A percentile compares a stretch with the other conserved stretches of the same genome.
Conservation (phyloP, 1,140 invertebrate genomes). For the Neodiprion fabricii region DNA sequence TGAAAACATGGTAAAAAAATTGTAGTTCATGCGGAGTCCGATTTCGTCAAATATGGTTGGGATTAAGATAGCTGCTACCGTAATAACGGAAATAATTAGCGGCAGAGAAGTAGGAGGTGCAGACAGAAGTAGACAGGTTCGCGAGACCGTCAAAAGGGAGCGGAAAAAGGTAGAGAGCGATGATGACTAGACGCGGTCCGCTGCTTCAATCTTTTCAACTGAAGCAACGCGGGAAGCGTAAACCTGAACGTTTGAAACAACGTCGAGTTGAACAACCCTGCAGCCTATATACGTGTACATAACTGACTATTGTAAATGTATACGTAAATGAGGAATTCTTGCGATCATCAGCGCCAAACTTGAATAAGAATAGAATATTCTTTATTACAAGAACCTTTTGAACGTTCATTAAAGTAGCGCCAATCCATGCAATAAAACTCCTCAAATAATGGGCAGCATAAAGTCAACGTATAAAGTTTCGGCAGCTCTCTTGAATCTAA, state of each 20-base stretch:
- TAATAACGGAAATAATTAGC: not conserved
- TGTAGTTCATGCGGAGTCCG: not conserved
- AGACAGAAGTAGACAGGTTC: not conserved
- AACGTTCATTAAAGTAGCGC: no score
- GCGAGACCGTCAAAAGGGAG: not conserved
- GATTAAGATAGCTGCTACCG: not conserved
- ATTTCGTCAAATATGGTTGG: not conserved
- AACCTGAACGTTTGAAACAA: conserved; percentile 2
- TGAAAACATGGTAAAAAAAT: no score
- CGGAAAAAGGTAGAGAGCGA: not conserved
- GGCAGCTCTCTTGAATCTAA: no score
- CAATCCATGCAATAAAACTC: no score
- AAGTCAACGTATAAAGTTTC: no score
- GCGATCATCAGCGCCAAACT: no score
- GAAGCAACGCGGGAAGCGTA: not conserved
- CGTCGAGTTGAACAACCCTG: conserved; percentile 6
- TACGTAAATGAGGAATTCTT: not conserved
- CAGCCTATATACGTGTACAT: not conserved
- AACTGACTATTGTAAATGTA: not conserved
- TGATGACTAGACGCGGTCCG: conserved; percentile 6
- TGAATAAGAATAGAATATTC: no score
- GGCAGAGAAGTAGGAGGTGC: not conserved
- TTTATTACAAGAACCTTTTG: no score
- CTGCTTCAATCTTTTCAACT: not conserved
- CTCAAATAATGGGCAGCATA: no score